Evolutionary conservation across 2,888 invertebrate genomes (phyloP), one percentile per base, ranked within the genome.

Genomic region (Blomia tropicalis): DNA sequence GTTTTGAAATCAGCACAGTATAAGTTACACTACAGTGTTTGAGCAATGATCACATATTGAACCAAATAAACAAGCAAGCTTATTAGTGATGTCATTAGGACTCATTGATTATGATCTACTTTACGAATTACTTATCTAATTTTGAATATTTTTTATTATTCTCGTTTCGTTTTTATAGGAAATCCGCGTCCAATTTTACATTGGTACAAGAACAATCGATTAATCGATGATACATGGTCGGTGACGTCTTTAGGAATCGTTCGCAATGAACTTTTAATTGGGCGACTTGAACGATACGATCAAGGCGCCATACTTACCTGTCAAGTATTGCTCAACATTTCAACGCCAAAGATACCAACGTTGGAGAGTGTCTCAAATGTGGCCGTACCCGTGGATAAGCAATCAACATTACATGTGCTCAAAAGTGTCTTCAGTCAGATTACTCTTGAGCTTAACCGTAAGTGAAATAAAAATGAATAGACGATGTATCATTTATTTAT

Each of bases 291-390:
- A 27, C 79, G 89, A 63, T 82, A 83, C 60, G 89, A 90, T 77
- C 81, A 88, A 70, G 85, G 87, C 69, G 83, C 86, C 19, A 82
- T 86, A 67, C 87, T 87, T 76, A 87, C 86, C 63, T 89, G 89
- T 72, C 85, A 87, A 73, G 87, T 29, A 23, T 36, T 88, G 23
- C 79, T 83, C 62, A 90, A 89, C 75, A 88, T 30, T 81, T 84
- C 73, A 83, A 82, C 51, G 51, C 51, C 51, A n/a, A n/a, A 14
- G 41, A n/a, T n/a, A n/a, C n/a, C n/a, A n/a, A n/a, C n/a, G n/a
- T n/a, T n/a, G n/a, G n/a, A n/a, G n/a, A 36, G 36, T 36, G 7
- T 17, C 7, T 17, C 36, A 11, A 17, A 36, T 17, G 17, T 17
- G 7, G 36, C 36, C 36, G 17, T 7, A 36, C 36, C 36, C 17